Evolutionary conservation across 2,113 vertebrate species (phyloP), one percentile per base, ranked within the genome.

Genomic region (Grus americana): DNA sequence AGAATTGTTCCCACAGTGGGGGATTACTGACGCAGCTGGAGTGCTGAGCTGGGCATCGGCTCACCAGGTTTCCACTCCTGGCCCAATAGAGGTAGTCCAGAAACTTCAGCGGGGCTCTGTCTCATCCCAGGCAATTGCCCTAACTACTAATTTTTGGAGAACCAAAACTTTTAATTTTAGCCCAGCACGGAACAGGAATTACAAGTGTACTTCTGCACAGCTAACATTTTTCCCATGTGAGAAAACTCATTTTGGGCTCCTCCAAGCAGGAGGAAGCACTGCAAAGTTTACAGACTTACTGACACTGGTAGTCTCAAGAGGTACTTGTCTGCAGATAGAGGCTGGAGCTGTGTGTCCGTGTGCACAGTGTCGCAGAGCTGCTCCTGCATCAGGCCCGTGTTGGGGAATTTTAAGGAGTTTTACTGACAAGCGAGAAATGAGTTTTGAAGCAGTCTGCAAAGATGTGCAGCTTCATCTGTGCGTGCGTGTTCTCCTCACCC

Each of bases 181-280:
- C 34, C 62, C 52, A 52, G 32, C 29, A n/a, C 15, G 49, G 14
- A 76, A 52, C 7, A 38, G 54, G 66, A 47, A 20, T 15, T 15
- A 16, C 10, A 8, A 0, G 0, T 0, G 2, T 74, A 13, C 8
- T 93, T 58, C 32, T 20, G 46, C 73, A 6, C 57, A 72, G 46
- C 59, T 55, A 19, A 4, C 8, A 0, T 27, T 70, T 62, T 84
- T 80, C 34, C 75, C 18, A 4, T 2, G 36, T 19, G 63, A 84
- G 59, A 80, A 76, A 72, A 30, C n/a, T 50, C 40, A 2, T 71
- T 85, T 3, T 42, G 61, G 17, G 47, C 73, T 73, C 26, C 67
- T 22, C 11, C 21, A 46, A 12, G 62, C 21, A 23, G 71, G 65
- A 92, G 62, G 86, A 78, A 79, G 5, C 38, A 2, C 71, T 1